These are phyloP conservation scores for Mercenaria mercenaria DNA, from an alignment of 1,140 invertebrate genomes.

Conservation along the genomic window DNA sequence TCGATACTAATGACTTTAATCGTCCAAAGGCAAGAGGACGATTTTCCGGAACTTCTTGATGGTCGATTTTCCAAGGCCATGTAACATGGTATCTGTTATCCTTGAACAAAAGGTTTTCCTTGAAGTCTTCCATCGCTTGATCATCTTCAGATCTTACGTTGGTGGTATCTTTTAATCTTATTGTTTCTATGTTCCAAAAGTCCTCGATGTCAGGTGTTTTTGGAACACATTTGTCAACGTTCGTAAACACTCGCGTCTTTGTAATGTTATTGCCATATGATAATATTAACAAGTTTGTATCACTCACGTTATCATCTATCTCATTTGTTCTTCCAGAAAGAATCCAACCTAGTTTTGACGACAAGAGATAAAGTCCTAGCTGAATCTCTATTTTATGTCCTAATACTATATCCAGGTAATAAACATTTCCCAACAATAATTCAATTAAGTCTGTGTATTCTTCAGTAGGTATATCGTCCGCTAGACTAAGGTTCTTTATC, in stretches of 20 bases:
- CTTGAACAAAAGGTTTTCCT: constrained; percentile 6
- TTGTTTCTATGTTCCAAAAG: constrained; percentile 35
- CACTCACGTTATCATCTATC: too few relatives aligned
- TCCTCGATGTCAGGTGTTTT: neutral
- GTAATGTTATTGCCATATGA: constrained; percentile 38
- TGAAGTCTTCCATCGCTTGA: neutral
- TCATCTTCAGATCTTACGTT: neutral
- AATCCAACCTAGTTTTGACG: too few relatives aligned
- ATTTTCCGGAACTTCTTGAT: neutral
- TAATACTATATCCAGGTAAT: too few relatives aligned
- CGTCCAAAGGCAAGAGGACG: neutral
- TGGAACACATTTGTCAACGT: constrained; percentile 19
- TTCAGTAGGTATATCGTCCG: too few relatives aligned
- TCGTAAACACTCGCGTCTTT: neutral
- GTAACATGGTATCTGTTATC: constrained; percentile 9
- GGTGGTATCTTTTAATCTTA: neutral
- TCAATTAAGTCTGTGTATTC: too few relatives aligned
- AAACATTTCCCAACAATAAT: too few relatives aligned
- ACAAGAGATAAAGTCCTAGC: too few relatives aligned
- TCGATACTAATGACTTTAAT: constrained; percentile 26
- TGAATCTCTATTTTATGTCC: too few relatives aligned
- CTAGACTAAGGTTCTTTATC: too few relatives aligned
- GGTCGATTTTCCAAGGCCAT: neutral
- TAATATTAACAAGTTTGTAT: neutral
- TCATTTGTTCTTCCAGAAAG: too few relatives aligned